These are phyloP conservation scores for Anodontia alba DNA, from an alignment of 2,888 invertebrate species.

Conservation along the genomic window DNA sequence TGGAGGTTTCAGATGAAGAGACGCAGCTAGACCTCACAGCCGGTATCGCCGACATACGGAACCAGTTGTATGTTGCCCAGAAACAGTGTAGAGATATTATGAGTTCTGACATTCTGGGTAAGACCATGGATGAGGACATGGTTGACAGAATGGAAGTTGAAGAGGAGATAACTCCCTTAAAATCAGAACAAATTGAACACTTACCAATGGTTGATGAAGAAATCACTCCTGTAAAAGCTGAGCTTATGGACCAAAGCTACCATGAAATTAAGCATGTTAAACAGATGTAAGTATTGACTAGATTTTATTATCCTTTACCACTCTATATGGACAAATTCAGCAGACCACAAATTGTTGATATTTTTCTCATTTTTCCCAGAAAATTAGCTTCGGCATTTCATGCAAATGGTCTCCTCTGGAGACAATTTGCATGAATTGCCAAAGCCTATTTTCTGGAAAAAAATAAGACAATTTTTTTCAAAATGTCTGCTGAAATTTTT, in stretches of 20 bases:
- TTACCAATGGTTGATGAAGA: constrained; percentile 14
- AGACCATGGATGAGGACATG: neutral
- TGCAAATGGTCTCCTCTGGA: too few species aligned
- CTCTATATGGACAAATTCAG: too few species aligned
- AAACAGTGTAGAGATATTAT: constrained; percentile 67
- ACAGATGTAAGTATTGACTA: neutral
- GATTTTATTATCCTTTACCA: too few species aligned
- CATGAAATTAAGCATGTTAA: neutral
- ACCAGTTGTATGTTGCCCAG: constrained; percentile 74
- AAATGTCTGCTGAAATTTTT: too few species aligned
- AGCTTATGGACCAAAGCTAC: neutral
- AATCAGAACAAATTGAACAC: constrained; percentile 21
- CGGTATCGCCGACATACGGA: constrained; percentile 72
- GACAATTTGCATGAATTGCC: too few species aligned
- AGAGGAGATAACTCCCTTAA: constrained; percentile 27
- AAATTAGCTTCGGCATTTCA: too few species aligned
- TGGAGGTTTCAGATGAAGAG: constrained; percentile 65
- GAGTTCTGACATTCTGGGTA: constrained; percentile 19
- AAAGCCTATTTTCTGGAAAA: too few species aligned
- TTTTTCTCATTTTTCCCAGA: too few species aligned
- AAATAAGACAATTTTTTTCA: too few species aligned
- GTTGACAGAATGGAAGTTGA: constrained; percentile 48
- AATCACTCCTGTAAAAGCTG: constrained; percentile 12
- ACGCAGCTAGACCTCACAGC: constrained; percentile 70
- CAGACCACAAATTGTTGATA: too few species aligned